A percentile compares a stretch with the other conserved stretches of the same genome.
Evolutionary conservation across 2,888 invertebrate species (phyloP).

Genomic region (Callinectes sapidus): DNA sequence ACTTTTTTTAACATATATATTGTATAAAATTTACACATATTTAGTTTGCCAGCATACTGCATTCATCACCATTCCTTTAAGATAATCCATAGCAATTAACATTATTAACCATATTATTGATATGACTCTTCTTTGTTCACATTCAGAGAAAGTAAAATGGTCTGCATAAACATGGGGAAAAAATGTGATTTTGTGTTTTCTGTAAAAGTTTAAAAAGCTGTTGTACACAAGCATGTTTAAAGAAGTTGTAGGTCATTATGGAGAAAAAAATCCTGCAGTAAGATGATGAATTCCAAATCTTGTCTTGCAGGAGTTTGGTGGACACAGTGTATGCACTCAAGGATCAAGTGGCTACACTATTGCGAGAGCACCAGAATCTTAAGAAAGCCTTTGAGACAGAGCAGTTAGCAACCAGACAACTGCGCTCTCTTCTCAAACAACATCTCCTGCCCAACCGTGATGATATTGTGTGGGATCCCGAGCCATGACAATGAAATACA

Average conservation of each 20-base stretch:
- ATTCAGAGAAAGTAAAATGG: too few relatives aligned
- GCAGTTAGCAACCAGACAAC: slow-evolving; percentile 82
- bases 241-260: too few relatives aligned
- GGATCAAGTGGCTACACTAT: slow-evolving; percentile 83
- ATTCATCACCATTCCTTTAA: neutral
- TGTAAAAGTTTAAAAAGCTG: too few relatives aligned
- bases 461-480: slow-evolving; percentile 55
- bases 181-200: too few relatives aligned
- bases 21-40: neutral
- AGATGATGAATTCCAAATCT: neutral
- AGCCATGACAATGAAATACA: slow-evolving; percentile 29
- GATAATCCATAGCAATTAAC: too few relatives aligned
- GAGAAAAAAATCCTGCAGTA: neutral
- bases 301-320: slow-evolving; percentile 81
- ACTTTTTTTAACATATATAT: neutral
- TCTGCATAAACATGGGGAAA: too few relatives aligned
- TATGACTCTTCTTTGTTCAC: too few relatives aligned
- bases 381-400: slow-evolving; percentile 68
- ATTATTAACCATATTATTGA: too few relatives aligned
- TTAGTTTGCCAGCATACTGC: neutral
- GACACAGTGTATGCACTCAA: slow-evolving; percentile 86
- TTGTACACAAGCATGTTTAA: too few relatives aligned
- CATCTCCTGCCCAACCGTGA: slow-evolving; percentile 45
- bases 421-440: slow-evolving; percentile 51
- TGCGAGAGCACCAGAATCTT: slow-evolving; percentile 60